Base-by-base conservation (phyloP, 2,113 vertebrate species). In the Thalassoma bifasciatum region DNA sequence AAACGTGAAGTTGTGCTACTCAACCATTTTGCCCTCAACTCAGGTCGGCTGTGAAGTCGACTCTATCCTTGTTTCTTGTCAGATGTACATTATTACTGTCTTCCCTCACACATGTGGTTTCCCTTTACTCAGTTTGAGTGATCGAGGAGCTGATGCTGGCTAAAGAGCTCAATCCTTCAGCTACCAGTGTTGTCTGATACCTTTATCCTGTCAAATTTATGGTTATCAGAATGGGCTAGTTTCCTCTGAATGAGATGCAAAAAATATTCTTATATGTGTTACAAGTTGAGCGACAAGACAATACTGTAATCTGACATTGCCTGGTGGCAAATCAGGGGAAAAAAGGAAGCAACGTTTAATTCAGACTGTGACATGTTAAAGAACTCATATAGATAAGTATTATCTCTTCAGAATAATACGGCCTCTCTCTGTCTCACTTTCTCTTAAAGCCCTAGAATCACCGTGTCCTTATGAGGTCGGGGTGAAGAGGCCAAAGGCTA, bases 21-120 rank as follows among this genome's bases (percentile, higher is more conserved):
- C 52, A 34, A 24, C 51, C 42, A 61, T 17, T 46, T 36, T 51
- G 38, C 51, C 17, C 4, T 69, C 76, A 26, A 34, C 73, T 77
- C 61, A 76, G 79, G 85, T 83, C 77, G 70, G 77, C 82, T 68
- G 9, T 64, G 67, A 75, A 58, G 68, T 40, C 30, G 46, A 21
- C 36, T 40, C 65, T 73, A 38, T 74, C 74, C 63, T 88, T 63
- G 65, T 84, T 84, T 74, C 49, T 72, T 86, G 86, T 92, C 82
- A 91, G 85, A 90, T 83, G 83, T 76, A 73, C 78, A 85, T 91
- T 89, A 92, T 87, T 47, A 85, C 82, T 83, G 74, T 75, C 80
- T 90, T 81, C 87, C 68, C 54, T 81, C 74, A 62, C 76, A 91
- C 93, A 93, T 85, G 87, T 93, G 94, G 89, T 92, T 76, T 88